Percentiles rank a stretch among this genome's conserved stretches.
Conservation (phyloP, 2,888 invertebrate species). For the Nebria salina region DNA sequence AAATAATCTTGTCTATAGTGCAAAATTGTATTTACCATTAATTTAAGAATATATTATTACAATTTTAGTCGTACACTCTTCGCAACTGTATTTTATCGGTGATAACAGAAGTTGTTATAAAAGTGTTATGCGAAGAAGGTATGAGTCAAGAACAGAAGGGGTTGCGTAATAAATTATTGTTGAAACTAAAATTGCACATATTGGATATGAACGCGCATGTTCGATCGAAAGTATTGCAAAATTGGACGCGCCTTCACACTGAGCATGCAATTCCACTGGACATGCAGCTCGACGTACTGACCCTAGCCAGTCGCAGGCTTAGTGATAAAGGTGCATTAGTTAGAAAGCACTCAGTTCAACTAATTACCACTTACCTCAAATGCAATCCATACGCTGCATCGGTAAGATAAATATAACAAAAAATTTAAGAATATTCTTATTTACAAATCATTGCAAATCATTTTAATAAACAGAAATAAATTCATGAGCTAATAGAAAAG, state of each 20-base stretch:
- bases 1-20: no score
- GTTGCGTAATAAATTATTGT: constrained; percentile 81
- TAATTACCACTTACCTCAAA: constrained; percentile 81
- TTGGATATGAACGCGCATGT: constrained; percentile 87
- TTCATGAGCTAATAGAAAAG: background rate
- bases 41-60: background rate
- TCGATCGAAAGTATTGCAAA: constrained; percentile 84
- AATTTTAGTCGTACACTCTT: constrained; percentile 70
- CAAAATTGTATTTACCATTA: no score
- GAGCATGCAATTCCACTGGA: constrained; percentile 82
- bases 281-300: constrained; percentile 74
- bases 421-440: background rate
- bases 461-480: no score
- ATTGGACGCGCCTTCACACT: constrained; percentile 82
- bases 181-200: constrained; percentile 82
- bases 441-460: no score
- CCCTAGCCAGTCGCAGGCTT: constrained; percentile 75
- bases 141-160: constrained; percentile 73
- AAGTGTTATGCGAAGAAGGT: constrained; percentile 77
- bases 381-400: constrained; percentile 87
- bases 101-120: constrained; percentile 80
- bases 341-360: constrained; percentile 83
- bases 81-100: constrained; percentile 86
- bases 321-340: constrained; percentile 86
- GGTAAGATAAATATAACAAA: constrained; percentile 61